phyloP scores from a whole-genome alignment of 2,888 invertebrate species.

The Drosophila suboccidentalis region DNA sequence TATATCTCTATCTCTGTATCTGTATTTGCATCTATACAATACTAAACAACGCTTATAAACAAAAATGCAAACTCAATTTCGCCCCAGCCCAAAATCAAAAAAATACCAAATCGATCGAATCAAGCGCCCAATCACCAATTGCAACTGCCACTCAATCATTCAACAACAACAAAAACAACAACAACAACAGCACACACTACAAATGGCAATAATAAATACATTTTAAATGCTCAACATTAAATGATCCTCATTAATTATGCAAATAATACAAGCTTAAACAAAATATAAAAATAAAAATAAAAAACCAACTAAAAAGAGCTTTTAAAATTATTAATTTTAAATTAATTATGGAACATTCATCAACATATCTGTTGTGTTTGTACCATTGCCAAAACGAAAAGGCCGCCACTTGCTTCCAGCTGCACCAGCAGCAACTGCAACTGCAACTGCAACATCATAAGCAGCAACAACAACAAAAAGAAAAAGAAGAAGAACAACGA shows the following conservation, averaged over 20 bases:
- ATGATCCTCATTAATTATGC: conserved; percentile 63
- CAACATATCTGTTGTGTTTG: conserved; percentile 76
- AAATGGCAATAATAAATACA: conserved; percentile 47
- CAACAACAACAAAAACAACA: conserved; percentile 15
- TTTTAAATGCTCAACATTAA: conserved; percentile 58
- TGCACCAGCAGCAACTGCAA: conserved; percentile 45
- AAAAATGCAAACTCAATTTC: conserved; percentile 65
- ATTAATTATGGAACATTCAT: conserved; percentile 82
- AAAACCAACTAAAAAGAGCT: conserved; percentile 22
- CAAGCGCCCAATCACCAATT: conserved; percentile 73
- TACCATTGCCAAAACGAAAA: conserved; percentile 72
- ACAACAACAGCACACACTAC: conserved; percentile 31
- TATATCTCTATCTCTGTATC: conserved; percentile 45
- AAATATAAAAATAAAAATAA: conserved; percentile 14
- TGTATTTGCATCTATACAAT: conserved; percentile 37
- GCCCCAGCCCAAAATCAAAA: conserved; percentile 48
- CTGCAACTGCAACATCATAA: conserved; percentile 15
- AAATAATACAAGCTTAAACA: conserved; percentile 49
- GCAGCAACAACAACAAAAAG: conserved; percentile 12
- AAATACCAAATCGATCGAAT: conserved; percentile 54
- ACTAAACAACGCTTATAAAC: conserved; percentile 40
- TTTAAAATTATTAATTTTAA: conserved; percentile 48
- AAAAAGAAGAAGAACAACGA: conserved; percentile 46
- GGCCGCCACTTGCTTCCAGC: conserved; percentile 66
- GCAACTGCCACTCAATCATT: conserved; percentile 72